These are phyloP conservation scores for Apodemus sylvaticus DNA, from an alignment of 2,113 vertebrate genomes.

Conservation along the genomic window DNA sequence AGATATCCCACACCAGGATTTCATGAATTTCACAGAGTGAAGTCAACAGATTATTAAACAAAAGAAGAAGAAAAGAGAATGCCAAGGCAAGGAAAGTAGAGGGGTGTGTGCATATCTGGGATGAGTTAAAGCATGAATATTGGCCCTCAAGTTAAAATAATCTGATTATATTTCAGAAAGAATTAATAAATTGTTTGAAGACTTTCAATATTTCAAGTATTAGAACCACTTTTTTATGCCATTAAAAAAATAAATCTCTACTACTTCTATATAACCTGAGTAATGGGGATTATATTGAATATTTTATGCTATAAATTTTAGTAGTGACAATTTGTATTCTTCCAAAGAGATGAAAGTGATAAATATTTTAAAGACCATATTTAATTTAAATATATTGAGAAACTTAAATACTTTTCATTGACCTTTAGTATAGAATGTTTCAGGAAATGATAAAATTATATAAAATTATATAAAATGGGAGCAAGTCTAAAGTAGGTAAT, in stretches of 20 bases:
- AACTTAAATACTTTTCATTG: neutral
- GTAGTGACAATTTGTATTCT: neutral
- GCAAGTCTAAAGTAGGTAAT: neutral
- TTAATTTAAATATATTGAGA: neutral
- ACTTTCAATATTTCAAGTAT: too few relatives aligned
- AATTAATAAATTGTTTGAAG: neutral
- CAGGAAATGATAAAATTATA: neutral
- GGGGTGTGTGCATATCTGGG: too few relatives aligned
- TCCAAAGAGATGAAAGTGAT: neutral
- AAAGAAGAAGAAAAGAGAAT: neutral
- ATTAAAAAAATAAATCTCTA: neutral
- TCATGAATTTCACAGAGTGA: too few relatives aligned
- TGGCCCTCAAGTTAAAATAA: neutral
- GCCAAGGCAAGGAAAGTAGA: neutral
- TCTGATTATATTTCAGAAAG: neutral
- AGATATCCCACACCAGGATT: neutral
- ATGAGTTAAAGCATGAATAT: too few relatives aligned
- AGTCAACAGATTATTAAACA: neutral
- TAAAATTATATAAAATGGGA: neutral
- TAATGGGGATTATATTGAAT: neutral
- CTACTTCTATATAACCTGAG: neutral
- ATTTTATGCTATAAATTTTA: neutral
- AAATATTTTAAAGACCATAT: slow-evolving; percentile 13
- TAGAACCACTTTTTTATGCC: neutral
- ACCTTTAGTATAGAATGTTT: neutral